These are phyloP conservation scores for Timandra comae DNA, from an alignment of 2,888 invertebrate species.

Conservation along the genomic window DNA sequence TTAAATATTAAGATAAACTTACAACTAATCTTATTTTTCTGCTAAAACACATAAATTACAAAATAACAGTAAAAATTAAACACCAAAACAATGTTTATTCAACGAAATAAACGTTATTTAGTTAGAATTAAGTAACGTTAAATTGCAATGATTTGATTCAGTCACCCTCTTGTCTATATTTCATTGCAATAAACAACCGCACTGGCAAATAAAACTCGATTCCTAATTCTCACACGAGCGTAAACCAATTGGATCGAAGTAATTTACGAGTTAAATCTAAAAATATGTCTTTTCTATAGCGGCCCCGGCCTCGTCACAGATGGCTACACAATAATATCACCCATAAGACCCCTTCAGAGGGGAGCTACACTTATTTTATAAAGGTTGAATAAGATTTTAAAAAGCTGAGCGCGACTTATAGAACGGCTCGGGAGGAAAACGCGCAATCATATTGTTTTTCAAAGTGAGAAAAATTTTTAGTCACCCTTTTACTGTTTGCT, in stretches of 20 bases:
- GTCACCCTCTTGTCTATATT: conserved; percentile 15
- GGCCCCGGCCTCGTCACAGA: conserved; percentile 65
- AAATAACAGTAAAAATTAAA: too few relatives aligned
- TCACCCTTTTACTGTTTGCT: too few relatives aligned
- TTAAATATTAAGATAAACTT: too few relatives aligned
- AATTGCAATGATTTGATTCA: conserved; percentile 12
- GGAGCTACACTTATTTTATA: conserved; percentile 68
- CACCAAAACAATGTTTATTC: too few relatives aligned
- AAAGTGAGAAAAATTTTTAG: too few relatives aligned
- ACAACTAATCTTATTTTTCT: too few relatives aligned
- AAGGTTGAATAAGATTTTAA: conserved; percentile 76
- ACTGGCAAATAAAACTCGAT: conserved; percentile 59
- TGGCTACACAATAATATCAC: conserved; percentile 72
- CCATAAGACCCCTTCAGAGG: conserved; percentile 52
- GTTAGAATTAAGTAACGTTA: conserved; percentile 1
- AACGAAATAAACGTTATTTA: too few relatives aligned
- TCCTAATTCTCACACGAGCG: conserved; percentile 70
- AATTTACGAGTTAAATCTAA: conserved; percentile 75
- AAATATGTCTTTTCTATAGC: conserved; percentile 73
- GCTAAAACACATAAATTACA: too few relatives aligned
- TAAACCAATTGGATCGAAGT: conserved; percentile 71
- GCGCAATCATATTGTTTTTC: conserved; percentile 38
- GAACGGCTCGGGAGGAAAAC: conserved; percentile 42
- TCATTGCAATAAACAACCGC: conserved; percentile 50
- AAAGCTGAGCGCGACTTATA: conserved; percentile 57